Evolutionary conservation across 1,140 invertebrate species (phyloP).

Genomic region (Latrodectus geometricus): DNA sequence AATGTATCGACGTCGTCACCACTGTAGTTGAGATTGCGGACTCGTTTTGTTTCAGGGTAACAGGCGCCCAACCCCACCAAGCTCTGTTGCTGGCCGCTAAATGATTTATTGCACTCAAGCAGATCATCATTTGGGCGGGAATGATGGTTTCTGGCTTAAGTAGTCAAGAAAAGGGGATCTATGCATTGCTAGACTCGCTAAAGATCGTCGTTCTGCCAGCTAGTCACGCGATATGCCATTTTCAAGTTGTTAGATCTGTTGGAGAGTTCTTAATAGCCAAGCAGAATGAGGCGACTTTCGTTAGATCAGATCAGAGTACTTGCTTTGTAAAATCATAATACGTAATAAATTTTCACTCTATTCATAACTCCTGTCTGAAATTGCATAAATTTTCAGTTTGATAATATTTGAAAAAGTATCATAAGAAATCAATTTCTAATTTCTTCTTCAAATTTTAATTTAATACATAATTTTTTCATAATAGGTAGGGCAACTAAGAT

Average conservation of each 20-base stretch:
- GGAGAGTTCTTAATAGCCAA: no score
- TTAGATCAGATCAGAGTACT: no score
- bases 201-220: slow-evolving; percentile 28
- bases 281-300: no score
- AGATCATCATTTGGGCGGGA: slow-evolving; percentile 20
- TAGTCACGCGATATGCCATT: slow-evolving; percentile 30
- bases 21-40: not conserved
- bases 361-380: no score
- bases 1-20: slow-evolving; percentile 22
- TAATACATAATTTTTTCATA: no score
- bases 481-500: no score
- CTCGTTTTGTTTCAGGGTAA: slow-evolving; percentile 27
- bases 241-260: not conserved
- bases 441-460: no score
- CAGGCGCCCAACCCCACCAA: not conserved
- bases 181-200: slow-evolving; percentile 52
- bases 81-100: slow-evolving; percentile 18
- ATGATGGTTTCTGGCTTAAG: slow-evolving; percentile 24
- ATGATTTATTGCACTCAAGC: slow-evolving; percentile 47
- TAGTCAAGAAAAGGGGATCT: slow-evolving; percentile 42
- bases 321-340: no score
- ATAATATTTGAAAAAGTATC: no score
- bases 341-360: no score
- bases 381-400: no score
- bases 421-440: no score